Evolutionary conservation across 2,888 invertebrate genomes (phyloP).

Genomic region (Syrista parreyssii): DNA sequence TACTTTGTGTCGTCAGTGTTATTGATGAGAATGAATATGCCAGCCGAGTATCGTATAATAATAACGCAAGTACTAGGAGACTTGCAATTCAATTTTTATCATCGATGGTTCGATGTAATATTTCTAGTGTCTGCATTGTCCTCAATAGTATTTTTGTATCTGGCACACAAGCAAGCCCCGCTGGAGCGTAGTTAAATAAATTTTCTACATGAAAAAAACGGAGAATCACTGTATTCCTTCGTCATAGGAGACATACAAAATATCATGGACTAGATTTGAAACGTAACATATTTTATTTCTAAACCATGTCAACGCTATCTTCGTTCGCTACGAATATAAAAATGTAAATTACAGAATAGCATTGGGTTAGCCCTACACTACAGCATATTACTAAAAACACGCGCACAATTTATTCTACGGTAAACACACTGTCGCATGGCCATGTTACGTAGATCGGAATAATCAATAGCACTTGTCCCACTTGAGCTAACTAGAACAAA

Average conservation of each 20-base stretch:
- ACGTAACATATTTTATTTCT: slow-evolving; percentile 33
- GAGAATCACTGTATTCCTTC: too few species aligned
- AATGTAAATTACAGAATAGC: slow-evolving; percentile 35
- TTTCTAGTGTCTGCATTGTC: slow-evolving; percentile 96
- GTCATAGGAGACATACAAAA: too few species aligned
- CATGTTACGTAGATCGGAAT: too few species aligned
- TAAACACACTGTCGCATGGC: too few species aligned
- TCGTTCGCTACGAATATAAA: slow-evolving; percentile 31
- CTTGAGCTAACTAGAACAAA: too few species aligned
- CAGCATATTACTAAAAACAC: too few species aligned
- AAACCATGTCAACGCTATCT: slow-evolving; percentile 27
- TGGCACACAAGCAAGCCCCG: slow-evolving; percentile 91
- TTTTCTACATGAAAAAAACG: too few species aligned
- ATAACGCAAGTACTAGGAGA: slow-evolving; percentile 94
- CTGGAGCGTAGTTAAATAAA: slow-evolving; percentile 47
- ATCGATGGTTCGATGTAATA: slow-evolving; percentile 99
- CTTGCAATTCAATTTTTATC: slow-evolving; percentile 98
- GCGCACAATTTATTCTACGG: slow-evolving; percentile 17
- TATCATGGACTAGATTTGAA: slow-evolving; percentile 14
- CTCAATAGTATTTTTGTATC: slow-evolving; percentile 93
- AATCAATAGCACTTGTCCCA: too few species aligned
- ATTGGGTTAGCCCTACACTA: slow-evolving; percentile 12
- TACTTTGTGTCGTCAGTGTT: slow-evolving; percentile 98
- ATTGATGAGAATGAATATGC: slow-evolving; percentile 99
- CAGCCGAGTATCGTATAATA: slow-evolving; percentile 94